Percentiles rank a stretch among this genome's conserved stretches.
phyloP scores from a whole-genome alignment of 64 coral and sea anemone genomes.

The Acropora yongei region DNA sequence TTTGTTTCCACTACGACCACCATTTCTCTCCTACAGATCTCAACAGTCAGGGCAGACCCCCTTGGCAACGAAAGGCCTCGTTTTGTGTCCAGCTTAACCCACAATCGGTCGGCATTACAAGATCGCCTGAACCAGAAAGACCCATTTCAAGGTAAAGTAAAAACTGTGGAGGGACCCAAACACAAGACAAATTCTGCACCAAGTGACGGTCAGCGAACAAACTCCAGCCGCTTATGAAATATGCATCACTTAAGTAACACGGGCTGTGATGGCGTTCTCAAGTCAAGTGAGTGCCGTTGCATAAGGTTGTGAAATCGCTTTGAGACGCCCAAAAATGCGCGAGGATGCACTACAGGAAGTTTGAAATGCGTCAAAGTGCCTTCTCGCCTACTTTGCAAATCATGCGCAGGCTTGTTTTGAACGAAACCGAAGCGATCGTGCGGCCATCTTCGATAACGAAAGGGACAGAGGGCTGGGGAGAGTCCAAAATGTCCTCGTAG shows the following conservation, averaged over 20 bases:
- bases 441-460: no score
- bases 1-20: neutral
- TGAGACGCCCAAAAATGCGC: no score
- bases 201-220: neutral
- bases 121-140: neutral
- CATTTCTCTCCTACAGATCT: neutral
- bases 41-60: conserved; percentile 24
- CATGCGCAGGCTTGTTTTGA: no score
- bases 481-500: no score
- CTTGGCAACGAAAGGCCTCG: conserved; percentile 13
- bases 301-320: no score
- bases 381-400: no score
- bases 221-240: neutral
- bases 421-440: no score
- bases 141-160: neutral
- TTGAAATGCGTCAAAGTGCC: no score
- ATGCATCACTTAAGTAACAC: neutral
- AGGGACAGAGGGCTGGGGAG: no score
- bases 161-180: neutral
- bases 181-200: neutral
- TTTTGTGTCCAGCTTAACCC: conserved; percentile 10
- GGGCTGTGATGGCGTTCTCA: no score
- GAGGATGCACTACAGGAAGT: no score
- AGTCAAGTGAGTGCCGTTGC: no score
- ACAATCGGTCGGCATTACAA: neutral